These are phyloP conservation scores for Antechinus stuartii DNA, from an alignment of 2,113 vertebrate genomes.

Conservation along the genomic window DNA sequence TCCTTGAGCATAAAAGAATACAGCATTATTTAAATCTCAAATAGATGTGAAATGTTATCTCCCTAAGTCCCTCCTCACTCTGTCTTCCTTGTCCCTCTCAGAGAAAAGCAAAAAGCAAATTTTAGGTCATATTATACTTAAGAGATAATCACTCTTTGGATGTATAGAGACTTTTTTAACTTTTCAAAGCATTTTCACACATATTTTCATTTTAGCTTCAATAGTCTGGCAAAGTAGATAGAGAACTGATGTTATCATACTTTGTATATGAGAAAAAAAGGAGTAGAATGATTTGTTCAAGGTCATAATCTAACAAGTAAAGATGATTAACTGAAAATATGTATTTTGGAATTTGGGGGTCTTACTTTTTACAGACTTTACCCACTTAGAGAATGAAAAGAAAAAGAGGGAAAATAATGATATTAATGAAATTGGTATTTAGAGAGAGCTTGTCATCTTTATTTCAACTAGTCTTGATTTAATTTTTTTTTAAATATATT, in stretches of 20 bases:
- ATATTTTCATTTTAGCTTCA: not conserved
- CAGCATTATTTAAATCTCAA: not conserved
- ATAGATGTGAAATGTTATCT: not conserved
- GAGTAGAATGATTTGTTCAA: not conserved
- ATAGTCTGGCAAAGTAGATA: not conserved
- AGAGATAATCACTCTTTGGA: not conserved
- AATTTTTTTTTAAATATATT: not conserved
- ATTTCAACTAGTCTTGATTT: not conserved
- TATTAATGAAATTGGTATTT: not conserved
- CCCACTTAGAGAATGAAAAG: not conserved
- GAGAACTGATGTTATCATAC: not conserved
- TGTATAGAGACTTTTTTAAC: not conserved
- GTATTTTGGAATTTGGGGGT: not conserved
- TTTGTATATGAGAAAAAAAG: not conserved
- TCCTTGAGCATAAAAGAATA: not conserved
- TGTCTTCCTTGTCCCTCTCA: not conserved
- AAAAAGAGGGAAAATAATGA: not conserved
- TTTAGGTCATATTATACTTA: not conserved
- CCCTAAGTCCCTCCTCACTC: not conserved
- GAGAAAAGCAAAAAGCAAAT: not conserved
- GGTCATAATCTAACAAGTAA: not conserved
- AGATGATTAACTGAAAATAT: not conserved
- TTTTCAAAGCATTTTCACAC: not conserved
- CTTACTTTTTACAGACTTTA: not conserved
- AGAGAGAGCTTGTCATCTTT: not conserved